Conservation (phyloP, 2,113 vertebrate genomes). For the Anolis carolinensis region DNA sequence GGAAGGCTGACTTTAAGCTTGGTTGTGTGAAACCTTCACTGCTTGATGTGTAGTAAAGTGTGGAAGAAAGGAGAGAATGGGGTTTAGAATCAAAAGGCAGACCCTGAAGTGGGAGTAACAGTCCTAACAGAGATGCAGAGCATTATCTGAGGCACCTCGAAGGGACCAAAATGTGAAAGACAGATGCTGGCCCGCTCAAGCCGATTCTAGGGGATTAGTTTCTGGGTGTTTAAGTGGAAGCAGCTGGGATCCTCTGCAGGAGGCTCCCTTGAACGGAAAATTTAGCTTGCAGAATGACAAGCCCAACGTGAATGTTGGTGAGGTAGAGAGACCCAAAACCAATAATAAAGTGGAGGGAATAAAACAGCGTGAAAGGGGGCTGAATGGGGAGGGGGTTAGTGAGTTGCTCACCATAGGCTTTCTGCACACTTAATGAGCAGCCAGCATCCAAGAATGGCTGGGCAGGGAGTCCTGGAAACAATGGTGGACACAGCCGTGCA, state of each 20-base stretch:
- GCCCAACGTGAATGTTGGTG: neutral
- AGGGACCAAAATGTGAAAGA: constrained; percentile 28
- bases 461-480: neutral
- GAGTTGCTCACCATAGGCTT: neutral
- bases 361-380: no score
- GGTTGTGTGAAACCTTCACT: neutral
- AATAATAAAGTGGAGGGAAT: neutral
- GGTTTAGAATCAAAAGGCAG: neutral
- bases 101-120: neutral
- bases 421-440: neutral
- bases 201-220: constrained; percentile 29
- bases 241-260: constrained; percentile 29
- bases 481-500: neutral
- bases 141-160: constrained; percentile 1
- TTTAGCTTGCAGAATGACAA: constrained; percentile 2
- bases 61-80: neutral
- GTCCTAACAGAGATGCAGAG: neutral
- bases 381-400: no score
- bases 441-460: neutral
- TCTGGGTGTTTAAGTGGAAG: constrained; percentile 27
- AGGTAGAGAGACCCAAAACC: neutral
- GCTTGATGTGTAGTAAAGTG: neutral
- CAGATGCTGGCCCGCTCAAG: constrained; percentile 26
- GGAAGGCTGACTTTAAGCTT: neutral
- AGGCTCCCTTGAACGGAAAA: neutral